phyloP scores from a whole-genome alignment of 1,140 invertebrate species.

The Drosophila nikananu region DNA sequence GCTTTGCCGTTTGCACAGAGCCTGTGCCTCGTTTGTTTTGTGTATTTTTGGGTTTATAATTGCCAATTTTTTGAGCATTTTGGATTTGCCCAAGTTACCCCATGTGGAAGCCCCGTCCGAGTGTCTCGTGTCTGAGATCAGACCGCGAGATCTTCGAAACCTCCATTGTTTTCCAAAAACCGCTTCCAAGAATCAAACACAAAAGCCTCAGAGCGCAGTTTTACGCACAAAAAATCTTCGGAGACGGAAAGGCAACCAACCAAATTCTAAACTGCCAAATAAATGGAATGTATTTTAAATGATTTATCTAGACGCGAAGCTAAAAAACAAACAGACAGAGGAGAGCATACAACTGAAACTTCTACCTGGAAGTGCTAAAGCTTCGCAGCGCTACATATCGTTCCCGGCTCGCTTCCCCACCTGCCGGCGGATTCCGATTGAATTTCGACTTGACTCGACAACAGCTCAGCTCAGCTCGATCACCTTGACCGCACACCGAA shows the following conservation, averaged over 20 bases:
- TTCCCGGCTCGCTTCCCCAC: conserved; percentile 49
- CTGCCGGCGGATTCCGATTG: conserved; percentile 47
- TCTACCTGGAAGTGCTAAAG: conserved; percentile 77
- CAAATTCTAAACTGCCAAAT: conserved; percentile 75
- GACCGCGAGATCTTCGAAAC: conserved; percentile 38
- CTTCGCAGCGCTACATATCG: conserved; percentile 25
- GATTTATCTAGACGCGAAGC: conserved; percentile 65
- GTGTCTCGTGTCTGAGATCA: conserved; percentile 23
- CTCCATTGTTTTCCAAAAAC: conserved; percentile 42
- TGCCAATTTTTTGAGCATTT: conserved; percentile 43
- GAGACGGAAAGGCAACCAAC: conserved; percentile 43
- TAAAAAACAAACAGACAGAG: conserved; percentile 21
- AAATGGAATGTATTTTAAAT: conserved; percentile 64
- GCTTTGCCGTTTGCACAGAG: conserved; percentile 27
- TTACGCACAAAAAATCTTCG: conserved; percentile 58
- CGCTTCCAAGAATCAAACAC: conserved; percentile 56
- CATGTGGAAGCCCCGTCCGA: conserved; percentile 16
- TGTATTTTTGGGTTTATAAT: conserved; percentile 70
- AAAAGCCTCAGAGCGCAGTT: conserved; percentile 38
- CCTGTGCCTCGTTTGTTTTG: conserved; percentile 56
- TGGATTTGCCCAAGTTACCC: conserved; percentile 20
- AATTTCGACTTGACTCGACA: conserved; percentile 36
- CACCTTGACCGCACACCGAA: conserved; percentile 68
- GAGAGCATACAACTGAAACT: conserved; percentile 54
- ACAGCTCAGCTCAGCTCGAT: conserved; percentile 46